Evolutionary conservation across 2,113 vertebrate species (phyloP), one percentile per base, ranked within the genome.

Genomic region (Brienomyrus brachyistius): DNA sequence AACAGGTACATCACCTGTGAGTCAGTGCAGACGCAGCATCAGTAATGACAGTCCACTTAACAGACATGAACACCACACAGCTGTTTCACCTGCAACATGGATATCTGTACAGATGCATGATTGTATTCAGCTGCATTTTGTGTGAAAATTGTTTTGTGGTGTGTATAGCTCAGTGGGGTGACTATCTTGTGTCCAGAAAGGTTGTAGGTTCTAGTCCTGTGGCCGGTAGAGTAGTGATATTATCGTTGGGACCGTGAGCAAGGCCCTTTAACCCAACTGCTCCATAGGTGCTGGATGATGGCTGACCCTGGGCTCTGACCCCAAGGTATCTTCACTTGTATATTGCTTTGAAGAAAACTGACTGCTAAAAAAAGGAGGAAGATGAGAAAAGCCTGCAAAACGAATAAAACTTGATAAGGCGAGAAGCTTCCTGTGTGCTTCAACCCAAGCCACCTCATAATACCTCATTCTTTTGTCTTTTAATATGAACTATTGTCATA

Each of bases 1-100:
- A 99, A 97, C 92, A 98, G 59, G 93, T 99, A 99, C 98, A 98
- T 99, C 51, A 95, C 97, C 97, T 98, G 82, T 3, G 23, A 48
- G 82, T n/a, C 40, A 82, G 15, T 23, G 8, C 5, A 82, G 43
- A 82, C 13, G 47, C 21, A 43, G 23, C 17, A 10, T 84, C n/a
- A 84, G 82, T 48, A 84, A 84, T 48, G 21, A 27, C 35, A 23
- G 35, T 82, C 13, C 17, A 40, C 19, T 40, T 43, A 45, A 82
- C 31, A 21, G 77, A 83, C 17, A 21, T 47, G 6, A 84, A 48
- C 45, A 45, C 47, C 15, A 48, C 19, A 84, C 82, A 84, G 5
- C 2, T 84, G 0, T 48, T 47, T 4, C n/a, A 31, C 62, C 62
- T 70, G 27, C 62, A 70, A 70, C 62, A 70, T 11, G 23, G 66